Evolutionary conservation across 2,888 invertebrate genomes (phyloP), one percentile per base, ranked within the genome.

Genomic region (Spodoptera exigua): DNA sequence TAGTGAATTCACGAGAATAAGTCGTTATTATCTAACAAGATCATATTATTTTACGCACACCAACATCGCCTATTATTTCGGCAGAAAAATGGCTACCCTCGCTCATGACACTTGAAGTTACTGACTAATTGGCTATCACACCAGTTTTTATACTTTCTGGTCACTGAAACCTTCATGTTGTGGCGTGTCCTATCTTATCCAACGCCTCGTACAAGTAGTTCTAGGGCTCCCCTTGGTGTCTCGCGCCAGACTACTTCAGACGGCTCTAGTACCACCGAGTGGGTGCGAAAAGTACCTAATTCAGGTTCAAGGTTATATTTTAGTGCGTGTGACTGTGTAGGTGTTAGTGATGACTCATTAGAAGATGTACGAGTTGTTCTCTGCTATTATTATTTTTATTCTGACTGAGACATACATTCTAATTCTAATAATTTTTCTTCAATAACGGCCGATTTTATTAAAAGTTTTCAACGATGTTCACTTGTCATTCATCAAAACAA

Each of bases 191-290:
- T 79, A 77, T 77, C 78, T 68, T 61, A 51, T 56, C 39, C 13
- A 70, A 44, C 63, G 70, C 47, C 13, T 36, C 18, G 65, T 47
- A 34, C 63, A 52, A 70, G 78, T 55, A 57, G 53, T 53, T 3
- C 32, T 43, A 51, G 39, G 53, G 5, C 27, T 27, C 54, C 74
- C 74, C 77, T 52, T 56, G 52, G 48, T 61, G 65, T 69, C 73
- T 76, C 73, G 66, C 71, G 70, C 76, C 80, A 86, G 82, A 86
- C 83, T 80, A 86, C 88, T 87, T 76, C 82, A 87, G 86, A 86
- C 86, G 54, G 61, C 69, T 76, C 47, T 66, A 72, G 79, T 56
- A 49, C 17, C 34, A n/a, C n/a, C 45, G 60, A 76, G 79, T 74
- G 84, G 84, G 84, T 80, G 83, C 67, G 76, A 78, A 80, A 78